Percentiles rank a stretch among this genome's conserved stretches.
These are phyloP conservation scores for Rhyacophila brunnea DNA, from an alignment of 1,140 invertebrate genomes.

Conservation along the genomic window DNA sequence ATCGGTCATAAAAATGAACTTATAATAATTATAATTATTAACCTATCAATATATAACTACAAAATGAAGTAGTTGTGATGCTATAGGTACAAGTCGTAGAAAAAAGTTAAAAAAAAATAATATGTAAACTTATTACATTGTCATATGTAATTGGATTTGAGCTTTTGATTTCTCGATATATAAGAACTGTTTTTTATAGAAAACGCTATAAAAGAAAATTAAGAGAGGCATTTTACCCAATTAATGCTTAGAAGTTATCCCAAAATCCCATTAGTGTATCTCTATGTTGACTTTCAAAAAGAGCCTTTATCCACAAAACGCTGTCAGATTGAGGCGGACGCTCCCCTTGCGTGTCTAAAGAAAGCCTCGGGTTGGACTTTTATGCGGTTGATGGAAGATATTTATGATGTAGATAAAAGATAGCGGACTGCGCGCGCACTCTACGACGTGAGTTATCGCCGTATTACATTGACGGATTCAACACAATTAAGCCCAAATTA, in stretches of 20 bases:
- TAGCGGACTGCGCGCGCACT: slow-evolving; percentile 1
- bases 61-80: too few relatives aligned
- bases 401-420: slow-evolving; percentile 31
- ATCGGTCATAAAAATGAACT: too few relatives aligned
- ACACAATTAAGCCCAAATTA: too few relatives aligned
- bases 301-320: slow-evolving; percentile 14
- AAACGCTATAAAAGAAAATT: neutral
- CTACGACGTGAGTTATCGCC: too few relatives aligned
- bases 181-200: slow-evolving; percentile 1
- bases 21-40: too few relatives aligned
- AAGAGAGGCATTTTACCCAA: slow-evolving; percentile 12
- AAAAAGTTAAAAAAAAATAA: too few relatives aligned
- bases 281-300: slow-evolving; percentile 23
- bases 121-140: too few relatives aligned
- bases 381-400: slow-evolving; percentile 28
- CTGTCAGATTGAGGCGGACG: slow-evolving; percentile 15
- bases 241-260: slow-evolving; percentile 22
- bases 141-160: neutral
- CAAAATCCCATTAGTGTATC: slow-evolving; percentile 27
- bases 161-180: neutral
- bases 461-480: too few relatives aligned
- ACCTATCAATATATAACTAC: too few relatives aligned
- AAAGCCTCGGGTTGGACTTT: slow-evolving; percentile 15
- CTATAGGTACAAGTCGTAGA: too few relatives aligned
- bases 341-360: slow-evolving; percentile 21